Conservation (phyloP, 53 echinoderm and acorn worm genomes). For the Paelopatides confundens region DNA sequence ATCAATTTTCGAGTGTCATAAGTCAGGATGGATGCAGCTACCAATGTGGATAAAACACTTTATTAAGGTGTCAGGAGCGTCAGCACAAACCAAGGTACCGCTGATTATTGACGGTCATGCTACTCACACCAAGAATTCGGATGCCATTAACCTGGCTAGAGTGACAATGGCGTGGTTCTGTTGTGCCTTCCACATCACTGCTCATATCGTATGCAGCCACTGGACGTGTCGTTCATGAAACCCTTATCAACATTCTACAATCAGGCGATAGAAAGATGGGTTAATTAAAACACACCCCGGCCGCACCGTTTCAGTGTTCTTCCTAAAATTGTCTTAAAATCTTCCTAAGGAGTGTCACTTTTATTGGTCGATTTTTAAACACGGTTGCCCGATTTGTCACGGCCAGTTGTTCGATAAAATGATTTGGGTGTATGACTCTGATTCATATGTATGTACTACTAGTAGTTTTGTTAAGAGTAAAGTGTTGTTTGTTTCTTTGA, state of each 20-base stretch:
- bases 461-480: too few species aligned
- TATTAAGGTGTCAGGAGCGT: neutral
- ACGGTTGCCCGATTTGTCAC: too few species aligned
- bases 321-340: too few species aligned
- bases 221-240: slow-evolving; percentile 14
- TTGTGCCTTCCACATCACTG: neutral
- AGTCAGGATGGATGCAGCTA: neutral
- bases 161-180: neutral
- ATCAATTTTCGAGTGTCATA: slow-evolving; percentile 10
- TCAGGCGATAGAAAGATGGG: neutral
- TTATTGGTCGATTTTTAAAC: too few species aligned
- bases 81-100: neutral
- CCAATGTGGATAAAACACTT: neutral
- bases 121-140: neutral
- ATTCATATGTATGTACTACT: too few species aligned
- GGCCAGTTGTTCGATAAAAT: too few species aligned
- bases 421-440: too few species aligned
- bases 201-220: neutral
- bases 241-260: neutral
- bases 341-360: too few species aligned
- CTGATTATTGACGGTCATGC: neutral
- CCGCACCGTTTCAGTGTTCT: too few species aligned
- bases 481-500: too few species aligned
- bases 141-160: neutral
- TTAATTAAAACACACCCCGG: neutral